Conservation (phyloP, 2,113 vertebrate genomes). For the Trogon melanurus region DNA sequence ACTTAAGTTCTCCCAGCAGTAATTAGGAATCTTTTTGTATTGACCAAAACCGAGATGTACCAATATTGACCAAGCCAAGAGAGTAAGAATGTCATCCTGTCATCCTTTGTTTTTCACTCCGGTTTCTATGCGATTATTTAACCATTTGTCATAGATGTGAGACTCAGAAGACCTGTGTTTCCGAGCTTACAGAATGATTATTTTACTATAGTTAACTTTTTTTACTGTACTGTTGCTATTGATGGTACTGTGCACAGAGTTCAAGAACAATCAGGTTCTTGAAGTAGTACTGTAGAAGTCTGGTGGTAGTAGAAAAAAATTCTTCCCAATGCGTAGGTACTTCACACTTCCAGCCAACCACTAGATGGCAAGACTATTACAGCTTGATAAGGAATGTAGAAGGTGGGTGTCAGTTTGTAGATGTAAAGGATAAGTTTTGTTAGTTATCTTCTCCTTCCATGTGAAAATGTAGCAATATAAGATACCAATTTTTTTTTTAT, state of each 20-base stretch:
- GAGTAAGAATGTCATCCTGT: background rate
- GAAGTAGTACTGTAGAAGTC: background rate
- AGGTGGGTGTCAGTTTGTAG: background rate
- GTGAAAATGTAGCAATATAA: background rate
- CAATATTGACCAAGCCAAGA: background rate
- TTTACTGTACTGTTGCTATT: background rate
- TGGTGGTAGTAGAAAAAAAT: background rate
- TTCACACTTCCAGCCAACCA: background rate
- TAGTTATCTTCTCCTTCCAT: background rate
- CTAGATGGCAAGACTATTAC: conserved; percentile 61
- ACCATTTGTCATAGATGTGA: background rate
- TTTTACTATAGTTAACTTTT: background rate
- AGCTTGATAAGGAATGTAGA: background rate
- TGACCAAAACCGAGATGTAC: background rate
- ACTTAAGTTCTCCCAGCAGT: background rate
- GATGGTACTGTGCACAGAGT: background rate
- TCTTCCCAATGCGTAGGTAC: background rate
- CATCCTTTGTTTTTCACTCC: background rate
- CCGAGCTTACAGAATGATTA: background rate
- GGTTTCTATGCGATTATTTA: background rate
- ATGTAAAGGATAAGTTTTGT: background rate
- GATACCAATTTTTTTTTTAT: background rate
- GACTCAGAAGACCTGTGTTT: background rate
- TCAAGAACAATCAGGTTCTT: background rate
- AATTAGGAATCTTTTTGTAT: background rate